A percentile compares a stretch with the other conserved stretches of the same genome.
Conservation (phyloP, 2,113 vertebrate genomes). For the Amphiprion percula region DNA sequence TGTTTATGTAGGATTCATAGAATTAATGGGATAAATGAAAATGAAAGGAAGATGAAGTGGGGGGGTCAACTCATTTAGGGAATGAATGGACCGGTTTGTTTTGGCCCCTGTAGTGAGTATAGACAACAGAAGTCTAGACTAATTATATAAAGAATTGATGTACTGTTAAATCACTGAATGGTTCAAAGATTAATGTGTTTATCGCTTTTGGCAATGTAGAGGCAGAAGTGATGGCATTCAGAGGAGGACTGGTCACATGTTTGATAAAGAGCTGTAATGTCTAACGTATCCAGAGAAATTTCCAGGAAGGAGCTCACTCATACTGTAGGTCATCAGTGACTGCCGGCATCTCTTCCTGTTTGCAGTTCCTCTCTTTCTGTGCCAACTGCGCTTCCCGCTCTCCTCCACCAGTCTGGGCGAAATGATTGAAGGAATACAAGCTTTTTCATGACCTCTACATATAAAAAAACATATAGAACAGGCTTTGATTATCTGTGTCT, state of each 20-base stretch:
- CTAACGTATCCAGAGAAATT: constrained; percentile 16
- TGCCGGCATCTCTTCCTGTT: constrained; percentile 1
- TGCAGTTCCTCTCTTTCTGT: background rate
- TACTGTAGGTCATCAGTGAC: constrained; percentile 4
- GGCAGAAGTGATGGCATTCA: constrained; percentile 19
- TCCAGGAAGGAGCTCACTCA: constrained; percentile 18
- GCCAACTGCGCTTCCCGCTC: background rate
- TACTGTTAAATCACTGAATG: constrained; percentile 34
- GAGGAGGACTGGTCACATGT: constrained; percentile 23
- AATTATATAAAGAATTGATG: constrained; percentile 44
- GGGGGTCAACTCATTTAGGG: constrained; percentile 30
- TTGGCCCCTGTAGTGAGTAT: constrained; percentile 23
- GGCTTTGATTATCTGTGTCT: background rate
- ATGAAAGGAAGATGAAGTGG: constrained; percentile 46
- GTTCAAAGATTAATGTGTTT: constrained; percentile 41
- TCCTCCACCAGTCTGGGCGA: background rate
- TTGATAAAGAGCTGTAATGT: background rate
- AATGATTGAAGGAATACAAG: constrained; percentile 3
- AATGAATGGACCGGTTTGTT: constrained; percentile 63
- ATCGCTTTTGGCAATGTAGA: constrained; percentile 16
- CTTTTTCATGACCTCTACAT: background rate
- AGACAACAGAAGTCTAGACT: constrained; percentile 47
- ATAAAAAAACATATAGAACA: background rate
- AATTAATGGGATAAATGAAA: constrained; percentile 65
- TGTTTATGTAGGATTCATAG: constrained; percentile 63